phyloP scores from a whole-genome alignment of 2,888 invertebrate species.

The Amblyteles armatorius region DNA sequence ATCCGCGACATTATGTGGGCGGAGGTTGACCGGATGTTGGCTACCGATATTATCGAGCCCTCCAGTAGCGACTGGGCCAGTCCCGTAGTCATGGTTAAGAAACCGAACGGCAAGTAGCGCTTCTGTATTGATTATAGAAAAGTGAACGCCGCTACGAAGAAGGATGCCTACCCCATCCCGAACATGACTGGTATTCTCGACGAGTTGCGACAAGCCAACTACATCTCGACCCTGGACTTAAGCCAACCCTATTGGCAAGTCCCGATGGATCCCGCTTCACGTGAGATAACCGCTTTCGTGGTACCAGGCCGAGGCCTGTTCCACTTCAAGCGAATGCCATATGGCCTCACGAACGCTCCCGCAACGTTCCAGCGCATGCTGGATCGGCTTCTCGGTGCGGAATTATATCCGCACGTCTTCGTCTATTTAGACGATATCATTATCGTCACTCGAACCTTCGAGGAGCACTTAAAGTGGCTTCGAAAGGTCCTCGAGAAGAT shows the following conservation, averaged over 20 bases:
- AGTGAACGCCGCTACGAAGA: constrained; percentile 74
- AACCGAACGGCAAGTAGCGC: constrained; percentile 72
- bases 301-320: constrained; percentile 67
- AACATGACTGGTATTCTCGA: constrained; percentile 75
- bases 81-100: constrained; percentile 73
- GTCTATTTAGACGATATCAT: constrained; percentile 11
- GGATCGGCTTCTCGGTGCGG: constrained; percentile 70
- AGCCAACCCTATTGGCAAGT: constrained; percentile 75
- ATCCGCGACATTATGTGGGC: constrained; percentile 2
- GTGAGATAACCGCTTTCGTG: constrained; percentile 72
- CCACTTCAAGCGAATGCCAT: constrained; percentile 76
- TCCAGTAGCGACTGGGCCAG: constrained; percentile 74
- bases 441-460: constrained; percentile 48
- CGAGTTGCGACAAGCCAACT: constrained; percentile 72
- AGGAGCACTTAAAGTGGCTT: constrained; percentile 38
- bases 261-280: constrained; percentile 64
- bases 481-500: constrained; percentile 43
- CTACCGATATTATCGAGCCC: constrained; percentile 74
- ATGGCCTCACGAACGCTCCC: constrained; percentile 73
- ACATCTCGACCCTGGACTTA: constrained; percentile 75
- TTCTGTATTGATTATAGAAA: constrained; percentile 76
- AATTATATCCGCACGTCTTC: constrained; percentile 38
- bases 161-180: constrained; percentile 76
- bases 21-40: constrained; percentile 77
- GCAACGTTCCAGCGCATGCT: constrained; percentile 46